phyloP scores from a whole-genome alignment of 2,888 invertebrate genomes.

The Chymomyza amoena region DNA sequence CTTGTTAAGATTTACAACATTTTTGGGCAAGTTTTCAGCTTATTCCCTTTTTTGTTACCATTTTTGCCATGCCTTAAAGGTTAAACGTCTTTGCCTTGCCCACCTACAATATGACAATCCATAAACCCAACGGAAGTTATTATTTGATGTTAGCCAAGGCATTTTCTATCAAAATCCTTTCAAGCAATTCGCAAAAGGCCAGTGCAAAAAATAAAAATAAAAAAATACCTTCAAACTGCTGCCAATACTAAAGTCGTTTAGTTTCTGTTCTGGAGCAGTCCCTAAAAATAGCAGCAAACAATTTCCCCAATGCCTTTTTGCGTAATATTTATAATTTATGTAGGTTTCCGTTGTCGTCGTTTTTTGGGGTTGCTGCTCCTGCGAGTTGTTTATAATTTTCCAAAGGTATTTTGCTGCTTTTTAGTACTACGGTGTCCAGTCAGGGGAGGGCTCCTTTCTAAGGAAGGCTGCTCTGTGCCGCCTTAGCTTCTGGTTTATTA shows the following conservation, averaged over 20 bases:
- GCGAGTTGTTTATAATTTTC: slow-evolving; percentile 46
- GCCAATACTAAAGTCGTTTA: slow-evolving; percentile 28
- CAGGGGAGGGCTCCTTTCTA: background rate
- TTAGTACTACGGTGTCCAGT: background rate
- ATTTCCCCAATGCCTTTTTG: slow-evolving; percentile 46
- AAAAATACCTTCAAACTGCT: background rate
- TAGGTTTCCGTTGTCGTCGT: slow-evolving; percentile 28
- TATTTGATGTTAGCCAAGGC: slow-evolving; percentile 37
- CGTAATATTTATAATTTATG: slow-evolving; percentile 62
- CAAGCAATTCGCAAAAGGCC: slow-evolving; percentile 44
- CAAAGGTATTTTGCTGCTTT: slow-evolving; percentile 43
- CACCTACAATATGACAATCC: background rate
- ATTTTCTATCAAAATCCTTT: slow-evolving; percentile 51
- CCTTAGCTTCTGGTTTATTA: slow-evolving; percentile 43
- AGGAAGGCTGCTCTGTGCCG: background rate
- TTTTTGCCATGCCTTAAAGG: background rate
- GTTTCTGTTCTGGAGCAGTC: slow-evolving; percentile 10
- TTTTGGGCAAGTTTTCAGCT: background rate
- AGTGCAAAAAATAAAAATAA: slow-evolving; percentile 2
- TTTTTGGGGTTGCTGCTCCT: slow-evolving; percentile 4
- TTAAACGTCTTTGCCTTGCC: background rate
- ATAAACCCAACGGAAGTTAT: slow-evolving; percentile 21
- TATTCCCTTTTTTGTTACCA: background rate
- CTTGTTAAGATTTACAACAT: background rate
- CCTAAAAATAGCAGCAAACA: slow-evolving; percentile 13